Conservation (phyloP, 2,888 invertebrate genomes). For the Ochlodes sylvanus region DNA sequence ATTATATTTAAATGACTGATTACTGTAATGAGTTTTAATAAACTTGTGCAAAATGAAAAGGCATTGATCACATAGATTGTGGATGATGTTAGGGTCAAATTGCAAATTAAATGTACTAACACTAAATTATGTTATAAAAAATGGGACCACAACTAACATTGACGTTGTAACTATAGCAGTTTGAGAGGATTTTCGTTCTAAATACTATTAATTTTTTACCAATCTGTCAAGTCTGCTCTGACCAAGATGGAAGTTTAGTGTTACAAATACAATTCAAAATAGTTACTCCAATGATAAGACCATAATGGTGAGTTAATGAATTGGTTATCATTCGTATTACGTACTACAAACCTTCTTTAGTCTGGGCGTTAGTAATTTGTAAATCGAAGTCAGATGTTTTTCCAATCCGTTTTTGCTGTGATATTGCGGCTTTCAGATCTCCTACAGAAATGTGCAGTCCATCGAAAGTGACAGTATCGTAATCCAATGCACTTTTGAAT, state of each 20-base stretch:
- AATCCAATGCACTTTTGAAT: slow-evolving; percentile 98
- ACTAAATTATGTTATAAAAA: too few relatives aligned
- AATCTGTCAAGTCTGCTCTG: not conserved
- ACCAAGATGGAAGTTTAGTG: not conserved
- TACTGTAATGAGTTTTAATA: too few relatives aligned
- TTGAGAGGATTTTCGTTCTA: too few relatives aligned
- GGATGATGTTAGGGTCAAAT: too few relatives aligned
- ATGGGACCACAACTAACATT: too few relatives aligned
- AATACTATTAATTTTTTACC: not conserved
- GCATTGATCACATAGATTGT: too few relatives aligned
- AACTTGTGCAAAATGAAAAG: too few relatives aligned
- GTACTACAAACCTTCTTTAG: slow-evolving; percentile 92
- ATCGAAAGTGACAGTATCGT: slow-evolving; percentile 98
- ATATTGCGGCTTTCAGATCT: slow-evolving; percentile 97
- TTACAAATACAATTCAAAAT: not conserved
- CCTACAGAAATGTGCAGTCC: slow-evolving; percentile 98
- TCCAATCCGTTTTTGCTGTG: slow-evolving; percentile 97
- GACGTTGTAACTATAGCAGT: too few relatives aligned
- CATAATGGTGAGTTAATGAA: too few relatives aligned
- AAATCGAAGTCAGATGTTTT: slow-evolving; percentile 98
- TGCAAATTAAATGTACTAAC: too few relatives aligned
- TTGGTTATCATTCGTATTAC: too few relatives aligned
- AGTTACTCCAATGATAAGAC: too few relatives aligned
- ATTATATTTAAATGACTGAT: not conserved
- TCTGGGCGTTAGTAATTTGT: slow-evolving; percentile 98